Conservation (phyloP, 2,113 vertebrate genomes). For the Xenopus tropicalis region DNA sequence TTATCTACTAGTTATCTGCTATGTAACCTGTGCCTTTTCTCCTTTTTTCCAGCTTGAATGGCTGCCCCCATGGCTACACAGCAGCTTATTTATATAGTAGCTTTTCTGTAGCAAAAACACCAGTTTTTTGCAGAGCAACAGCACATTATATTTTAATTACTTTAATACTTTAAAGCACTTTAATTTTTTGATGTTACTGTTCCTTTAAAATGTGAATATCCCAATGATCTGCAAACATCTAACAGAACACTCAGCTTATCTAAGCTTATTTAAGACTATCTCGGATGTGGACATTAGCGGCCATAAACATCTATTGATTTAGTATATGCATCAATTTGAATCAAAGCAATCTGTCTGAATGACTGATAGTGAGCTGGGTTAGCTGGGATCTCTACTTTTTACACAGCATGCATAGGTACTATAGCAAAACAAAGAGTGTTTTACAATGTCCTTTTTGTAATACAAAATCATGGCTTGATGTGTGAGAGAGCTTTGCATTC, state of each 20-base stretch:
- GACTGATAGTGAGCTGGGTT: background rate
- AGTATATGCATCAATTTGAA: conserved; percentile 30
- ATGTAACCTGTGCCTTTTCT: too few species aligned
- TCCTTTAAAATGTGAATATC: conserved; percentile 38
- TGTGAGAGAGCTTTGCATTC: background rate
- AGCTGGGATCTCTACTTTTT: conserved; percentile 15
- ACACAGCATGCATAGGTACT: conserved; percentile 20
- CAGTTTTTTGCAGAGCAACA: too few species aligned
- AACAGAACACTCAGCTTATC: conserved; percentile 18
- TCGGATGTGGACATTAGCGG: conserved; percentile 15
- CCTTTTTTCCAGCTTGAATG: too few species aligned
- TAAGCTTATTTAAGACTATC: conserved; percentile 34
- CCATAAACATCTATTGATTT: conserved; percentile 42
- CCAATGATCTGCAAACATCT: conserved; percentile 27
- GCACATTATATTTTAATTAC: too few species aligned
- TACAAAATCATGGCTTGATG: conserved; percentile 11
- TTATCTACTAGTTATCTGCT: too few species aligned
- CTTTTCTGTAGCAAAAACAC: too few species aligned
- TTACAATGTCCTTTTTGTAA: conserved; percentile 9
- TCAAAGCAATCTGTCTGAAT: conserved; percentile 30
- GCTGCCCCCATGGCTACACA: too few species aligned
- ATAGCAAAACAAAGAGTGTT: conserved; percentile 4
- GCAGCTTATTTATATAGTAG: too few species aligned
- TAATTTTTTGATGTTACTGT: too few species aligned
- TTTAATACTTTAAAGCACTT: too few species aligned